phyloP scores from a whole-genome alignment of 2,113 vertebrate genomes.

The Arothron firmamentum region DNA sequence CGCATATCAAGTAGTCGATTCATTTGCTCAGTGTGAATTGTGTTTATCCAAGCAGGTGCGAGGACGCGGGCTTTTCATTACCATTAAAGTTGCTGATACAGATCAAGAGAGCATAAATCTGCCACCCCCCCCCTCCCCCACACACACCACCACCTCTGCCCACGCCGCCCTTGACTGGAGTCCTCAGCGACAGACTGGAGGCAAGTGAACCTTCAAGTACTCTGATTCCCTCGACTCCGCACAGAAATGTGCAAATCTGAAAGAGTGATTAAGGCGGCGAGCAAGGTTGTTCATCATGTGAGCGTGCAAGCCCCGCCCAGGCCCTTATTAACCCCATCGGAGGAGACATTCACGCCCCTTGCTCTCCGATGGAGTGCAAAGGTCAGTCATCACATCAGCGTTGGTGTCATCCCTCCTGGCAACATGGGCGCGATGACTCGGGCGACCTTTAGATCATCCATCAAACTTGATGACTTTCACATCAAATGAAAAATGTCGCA shows the following conservation, averaged over 20 bases:
- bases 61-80: conserved; percentile 31
- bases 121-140: not conserved
- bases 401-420: conserved; percentile 44
- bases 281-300: conserved; percentile 45
- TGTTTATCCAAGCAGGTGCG: conserved; percentile 42
- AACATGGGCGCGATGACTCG: conserved; percentile 53
- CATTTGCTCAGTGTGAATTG: conserved; percentile 44
- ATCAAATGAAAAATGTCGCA: conserved; percentile 57
- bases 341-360: conserved; percentile 22
- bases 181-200: conserved; percentile 4
- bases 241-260: not conserved
- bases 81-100: conserved; percentile 44
- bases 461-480: conserved; percentile 44
- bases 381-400: conserved; percentile 54
- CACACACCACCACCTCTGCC: not conserved
- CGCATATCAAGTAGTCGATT: conserved; percentile 55
- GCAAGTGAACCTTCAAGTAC: conserved; percentile 8
- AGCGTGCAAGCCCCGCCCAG: conserved; percentile 31
- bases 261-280: conserved; percentile 18
- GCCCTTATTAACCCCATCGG: conserved; percentile 38
- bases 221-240: not conserved
- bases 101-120: conserved; percentile 42
- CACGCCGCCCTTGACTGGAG: not conserved
- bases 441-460: conserved; percentile 60
- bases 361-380: conserved; percentile 26